phyloP scores from a whole-genome alignment of 1,140 invertebrate genomes.

The Cotesia typhae region DNA sequence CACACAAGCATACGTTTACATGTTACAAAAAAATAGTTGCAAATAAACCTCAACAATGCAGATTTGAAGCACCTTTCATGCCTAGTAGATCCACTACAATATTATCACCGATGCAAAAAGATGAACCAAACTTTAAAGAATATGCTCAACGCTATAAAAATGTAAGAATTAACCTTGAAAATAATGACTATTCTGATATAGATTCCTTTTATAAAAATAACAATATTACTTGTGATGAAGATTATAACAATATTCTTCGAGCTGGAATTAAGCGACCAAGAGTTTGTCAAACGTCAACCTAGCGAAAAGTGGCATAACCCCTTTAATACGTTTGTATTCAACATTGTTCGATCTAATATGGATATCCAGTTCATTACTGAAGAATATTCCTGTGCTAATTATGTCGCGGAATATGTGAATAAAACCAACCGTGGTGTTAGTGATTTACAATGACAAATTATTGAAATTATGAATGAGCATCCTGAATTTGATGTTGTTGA shows the following conservation, averaged over 20 bases:
- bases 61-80: conserved; percentile 52
- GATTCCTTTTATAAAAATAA: conserved; percentile 41
- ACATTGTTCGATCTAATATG: too few species aligned
- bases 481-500: too few species aligned
- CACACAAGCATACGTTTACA: conserved; percentile 42
- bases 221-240: conserved; percentile 42
- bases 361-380: conserved; percentile 59
- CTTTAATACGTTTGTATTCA: too few species aligned
- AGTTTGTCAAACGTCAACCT: conserved; percentile 36
- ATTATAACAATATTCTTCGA: conserved; percentile 32
- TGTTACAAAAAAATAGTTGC: conserved; percentile 43
- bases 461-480: conserved; percentile 53
- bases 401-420: conserved; percentile 55
- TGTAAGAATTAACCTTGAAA: conserved; percentile 42
- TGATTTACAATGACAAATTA: conserved; percentile 50
- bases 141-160: conserved; percentile 38
- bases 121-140: conserved; percentile 31
- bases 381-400: conserved; percentile 56
- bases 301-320: conserved; percentile 50
- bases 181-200: conserved; percentile 39
- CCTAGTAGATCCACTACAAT: conserved; percentile 40
- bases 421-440: conserved; percentile 56
- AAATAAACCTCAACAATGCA: conserved; percentile 43
- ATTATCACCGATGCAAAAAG: conserved; percentile 44
- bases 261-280: conserved; percentile 45